Evolutionary conservation across 2,113 vertebrate species (phyloP).

Genomic region (Eptatretus burgeri): DNA sequence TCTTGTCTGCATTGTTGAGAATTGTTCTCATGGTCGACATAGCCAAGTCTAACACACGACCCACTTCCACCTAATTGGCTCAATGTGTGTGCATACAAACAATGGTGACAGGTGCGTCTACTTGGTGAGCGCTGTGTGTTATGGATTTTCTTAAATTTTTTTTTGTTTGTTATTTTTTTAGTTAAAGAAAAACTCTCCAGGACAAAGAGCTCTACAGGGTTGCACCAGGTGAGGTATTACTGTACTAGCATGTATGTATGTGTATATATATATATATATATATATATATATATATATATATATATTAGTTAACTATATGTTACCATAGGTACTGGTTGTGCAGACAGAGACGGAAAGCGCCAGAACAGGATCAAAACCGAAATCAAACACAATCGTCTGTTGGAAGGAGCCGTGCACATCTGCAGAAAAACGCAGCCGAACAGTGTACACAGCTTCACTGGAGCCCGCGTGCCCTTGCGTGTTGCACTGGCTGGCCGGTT

Average conservation of each 20-base stretch:
- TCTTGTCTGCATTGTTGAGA: too few relatives aligned
- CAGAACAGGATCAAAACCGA: constrained; percentile 79
- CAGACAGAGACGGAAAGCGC: constrained; percentile 98
- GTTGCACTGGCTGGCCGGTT: constrained; percentile 37
- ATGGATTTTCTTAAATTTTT: too few relatives aligned
- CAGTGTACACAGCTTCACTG: constrained; percentile 67
- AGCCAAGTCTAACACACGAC: too few relatives aligned
- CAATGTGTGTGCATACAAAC: not conserved
- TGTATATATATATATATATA: not conserved
- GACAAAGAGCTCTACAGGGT: not conserved
- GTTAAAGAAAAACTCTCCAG: not conserved
- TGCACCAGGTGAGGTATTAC: not conserved
- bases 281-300: not conserved
- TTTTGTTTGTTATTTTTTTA: too few relatives aligned
- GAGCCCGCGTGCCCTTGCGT: constrained; percentile 40
- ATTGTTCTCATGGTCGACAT: not conserved
- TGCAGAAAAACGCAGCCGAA: constrained; percentile 68
- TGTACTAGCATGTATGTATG: not conserved
- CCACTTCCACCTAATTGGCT: not conserved
- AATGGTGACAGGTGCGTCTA: not conserved
- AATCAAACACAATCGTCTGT: constrained; percentile 92
- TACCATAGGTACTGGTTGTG: constrained; percentile 92
- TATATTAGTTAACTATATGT: constrained; percentile 1
- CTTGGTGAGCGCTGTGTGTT: too few relatives aligned
- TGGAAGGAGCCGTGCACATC: constrained; percentile 97